Base-by-base conservation (phyloP, 37 sponge, comb jelly and placozoan genomes). In the Aplysina aerophoba region DNA sequence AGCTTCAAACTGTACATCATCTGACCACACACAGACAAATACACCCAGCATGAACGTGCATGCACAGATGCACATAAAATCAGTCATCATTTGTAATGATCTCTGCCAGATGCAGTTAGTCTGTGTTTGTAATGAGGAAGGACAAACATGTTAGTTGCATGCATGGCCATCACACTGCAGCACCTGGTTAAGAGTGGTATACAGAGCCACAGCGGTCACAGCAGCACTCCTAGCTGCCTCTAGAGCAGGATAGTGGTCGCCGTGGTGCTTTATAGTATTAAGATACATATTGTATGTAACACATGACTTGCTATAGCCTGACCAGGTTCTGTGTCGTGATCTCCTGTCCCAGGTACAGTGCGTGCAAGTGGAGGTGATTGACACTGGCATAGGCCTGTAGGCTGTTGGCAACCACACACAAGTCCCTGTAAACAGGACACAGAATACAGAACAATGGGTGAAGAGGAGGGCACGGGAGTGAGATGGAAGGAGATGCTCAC, bases 341-440 rank as follows among this genome's bases (percentile, higher is more conserved):
- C 33, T 85, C 83, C 33, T 91, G 66, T 5, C 57, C 55, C 15
- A 89, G 27, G 57, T 87, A 84, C 55, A 92, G 50, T 30, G 86
- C 88, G 58, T 94, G 95, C 58, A 85, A 94, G 83, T 94, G 95
- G 15, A 94, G 85, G 64, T 94, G 95, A 61, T 94, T 94, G 78
- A 94, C 95, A 59, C 92, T 91, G 15, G 95, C 95, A 91, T 88
- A 86, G 36, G 90, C 93, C 85, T 89, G 84, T 21, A 91, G 68
- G 50, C 93, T 94, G 85, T 94, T 94, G 53, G 85, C 87, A 16
- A 91, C 90, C 60, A 94, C 73, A 44, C 88, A 89, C 27, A 91
- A 77, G 11, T 84, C 87, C 30, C 94, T 94, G 79, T 27, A 27
- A 41, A 25, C n/a, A n/a, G n/a, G n/a, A n/a, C n/a, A n/a, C n/a